Conservation (phyloP, 2,113 vertebrate genomes). For the Ia io region DNA sequence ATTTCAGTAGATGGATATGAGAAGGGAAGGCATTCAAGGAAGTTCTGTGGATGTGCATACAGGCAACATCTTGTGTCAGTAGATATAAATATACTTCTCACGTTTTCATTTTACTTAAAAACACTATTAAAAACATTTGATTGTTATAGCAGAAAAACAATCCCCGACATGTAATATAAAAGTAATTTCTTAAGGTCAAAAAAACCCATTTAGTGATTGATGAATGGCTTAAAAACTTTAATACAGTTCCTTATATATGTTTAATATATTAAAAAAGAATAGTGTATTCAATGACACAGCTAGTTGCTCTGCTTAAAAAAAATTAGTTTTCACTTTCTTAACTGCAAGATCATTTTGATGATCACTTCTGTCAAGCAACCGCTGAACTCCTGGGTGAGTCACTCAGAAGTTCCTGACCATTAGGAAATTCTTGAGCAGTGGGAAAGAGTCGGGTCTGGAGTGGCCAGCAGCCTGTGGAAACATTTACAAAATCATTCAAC, state of each 20-base stretch:
- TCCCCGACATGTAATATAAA: background rate
- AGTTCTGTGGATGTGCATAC: background rate
- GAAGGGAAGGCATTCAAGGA: background rate
- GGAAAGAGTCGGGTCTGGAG: background rate
- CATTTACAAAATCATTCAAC: conserved; percentile 54
- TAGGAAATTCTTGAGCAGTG: conserved; percentile 20
- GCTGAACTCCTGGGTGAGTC: background rate
- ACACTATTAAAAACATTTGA: background rate
- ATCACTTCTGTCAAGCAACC: background rate
- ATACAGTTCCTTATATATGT: background rate
- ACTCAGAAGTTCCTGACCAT: background rate
- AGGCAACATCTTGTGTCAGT: background rate
- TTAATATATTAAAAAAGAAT: background rate
- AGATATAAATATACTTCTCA: background rate
- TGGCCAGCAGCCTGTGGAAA: conserved; percentile 43
- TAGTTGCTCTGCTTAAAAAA: background rate
- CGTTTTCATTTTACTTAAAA: background rate
- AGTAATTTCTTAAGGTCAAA: background rate
- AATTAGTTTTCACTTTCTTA: background rate
- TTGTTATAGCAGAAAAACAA: background rate
- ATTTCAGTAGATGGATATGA: background rate
- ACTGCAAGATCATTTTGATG: background rate
- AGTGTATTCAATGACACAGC: background rate
- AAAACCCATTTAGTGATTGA: background rate
- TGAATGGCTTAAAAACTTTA: background rate